Conservation (phyloP, 1,140 invertebrate genomes). For the Ips typographus region DNA sequence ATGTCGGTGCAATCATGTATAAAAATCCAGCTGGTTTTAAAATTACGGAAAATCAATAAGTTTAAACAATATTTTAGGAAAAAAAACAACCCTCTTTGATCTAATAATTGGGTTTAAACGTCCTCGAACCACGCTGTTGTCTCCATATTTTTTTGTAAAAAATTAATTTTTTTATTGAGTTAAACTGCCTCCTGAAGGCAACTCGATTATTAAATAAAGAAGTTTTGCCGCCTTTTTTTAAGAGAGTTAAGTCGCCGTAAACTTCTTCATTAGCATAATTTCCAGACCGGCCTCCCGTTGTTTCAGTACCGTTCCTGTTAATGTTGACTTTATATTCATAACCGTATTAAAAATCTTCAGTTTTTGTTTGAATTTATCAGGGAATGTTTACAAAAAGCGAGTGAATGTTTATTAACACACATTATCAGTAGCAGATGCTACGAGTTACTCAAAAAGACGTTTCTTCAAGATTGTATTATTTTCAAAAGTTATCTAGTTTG, state of each 20-base stretch:
- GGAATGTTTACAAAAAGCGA: too few relatives aligned
- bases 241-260: conserved; percentile 29
- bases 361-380: background rate
- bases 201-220: conserved; percentile 34
- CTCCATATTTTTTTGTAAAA: conserved; percentile 7
- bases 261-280: conserved; percentile 35
- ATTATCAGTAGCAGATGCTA: too few relatives aligned
- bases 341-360: conserved; percentile 23
- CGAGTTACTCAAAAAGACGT: too few relatives aligned
- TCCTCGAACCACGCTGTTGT: background rate
- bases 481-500: too few relatives aligned
- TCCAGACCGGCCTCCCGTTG: conserved; percentile 10
- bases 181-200: conserved; percentile 17
- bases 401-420: too few relatives aligned
- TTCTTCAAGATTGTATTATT: too few relatives aligned
- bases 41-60: background rate
- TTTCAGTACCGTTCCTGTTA: conserved; percentile 23
- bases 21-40: conserved; percentile 2
- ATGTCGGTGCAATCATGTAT: conserved; percentile 3
- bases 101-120: background rate
- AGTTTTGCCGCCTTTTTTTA: conserved; percentile 30
- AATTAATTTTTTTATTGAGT: conserved; percentile 14
- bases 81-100: background rate
- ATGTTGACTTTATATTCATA: conserved; percentile 31
- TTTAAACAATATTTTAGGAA: background rate